phyloP scores from a whole-genome alignment of 2,797 vertebrate species.

The Geotrypetes seraphini region DNA sequence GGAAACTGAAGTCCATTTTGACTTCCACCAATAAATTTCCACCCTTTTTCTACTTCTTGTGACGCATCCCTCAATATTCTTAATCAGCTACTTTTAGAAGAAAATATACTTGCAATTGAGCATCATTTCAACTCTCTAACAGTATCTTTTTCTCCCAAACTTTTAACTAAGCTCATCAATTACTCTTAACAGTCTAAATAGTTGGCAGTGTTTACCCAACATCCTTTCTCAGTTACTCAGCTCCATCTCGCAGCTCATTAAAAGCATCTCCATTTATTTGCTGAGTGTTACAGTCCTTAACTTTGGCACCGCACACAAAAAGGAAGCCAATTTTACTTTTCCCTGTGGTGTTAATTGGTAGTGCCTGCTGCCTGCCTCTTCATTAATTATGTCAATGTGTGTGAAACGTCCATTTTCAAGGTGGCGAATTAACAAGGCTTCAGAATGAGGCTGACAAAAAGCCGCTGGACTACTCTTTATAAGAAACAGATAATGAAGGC shows the following conservation, averaged over 20 bases:
- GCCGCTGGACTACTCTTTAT: constrained; percentile 26
- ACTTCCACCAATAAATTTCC: not conserved
- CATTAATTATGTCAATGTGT: constrained; percentile 80
- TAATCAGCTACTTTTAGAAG: constrained; percentile 12
- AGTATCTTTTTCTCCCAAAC: not conserved
- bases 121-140: not conserved
- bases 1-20: not conserved
- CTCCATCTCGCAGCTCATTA: constrained; percentile 74
- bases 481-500: constrained; percentile 31
- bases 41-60: constrained; percentile 10
- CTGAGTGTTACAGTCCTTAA: constrained; percentile 71
- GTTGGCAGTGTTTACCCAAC: constrained; percentile 62
- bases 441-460: constrained; percentile 44
- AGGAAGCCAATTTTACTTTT: constrained; percentile 78
- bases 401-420: constrained; percentile 63
- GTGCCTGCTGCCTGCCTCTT: constrained; percentile 74
- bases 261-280: constrained; percentile 76
- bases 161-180: constrained; percentile 57
- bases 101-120: constrained; percentile 31
- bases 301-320: constrained; percentile 67
- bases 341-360: constrained; percentile 85
- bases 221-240: constrained; percentile 53
- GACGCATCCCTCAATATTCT: constrained; percentile 18
- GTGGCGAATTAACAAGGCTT: constrained; percentile 56
- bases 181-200: constrained; percentile 57